These are phyloP conservation scores for Drosophila kepulauana DNA, from an alignment of 1,140 invertebrate genomes.

Conservation along the genomic window DNA sequence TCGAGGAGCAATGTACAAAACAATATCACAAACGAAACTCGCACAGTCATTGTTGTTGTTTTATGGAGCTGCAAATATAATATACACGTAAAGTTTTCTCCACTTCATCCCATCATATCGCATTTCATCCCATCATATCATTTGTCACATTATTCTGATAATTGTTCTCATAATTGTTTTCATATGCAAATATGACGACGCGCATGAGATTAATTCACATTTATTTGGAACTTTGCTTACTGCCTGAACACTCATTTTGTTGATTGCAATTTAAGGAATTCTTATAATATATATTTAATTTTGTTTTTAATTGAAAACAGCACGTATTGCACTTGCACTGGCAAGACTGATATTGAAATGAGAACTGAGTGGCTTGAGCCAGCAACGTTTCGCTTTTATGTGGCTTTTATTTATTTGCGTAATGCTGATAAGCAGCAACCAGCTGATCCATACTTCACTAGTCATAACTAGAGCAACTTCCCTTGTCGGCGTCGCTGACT, in stretches of 20 bases:
- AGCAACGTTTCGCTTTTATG: slow-evolving; percentile 53
- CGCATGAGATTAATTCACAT: neutral
- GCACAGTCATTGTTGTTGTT: neutral
- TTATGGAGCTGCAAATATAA: slow-evolving; percentile 12
- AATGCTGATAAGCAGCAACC: slow-evolving; percentile 59
- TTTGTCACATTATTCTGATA: neutral
- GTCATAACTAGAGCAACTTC: slow-evolving; percentile 25
- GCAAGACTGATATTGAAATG: slow-evolving; percentile 28
- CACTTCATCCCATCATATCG: no score
- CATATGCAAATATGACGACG: neutral
- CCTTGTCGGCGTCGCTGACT: slow-evolving; percentile 50
- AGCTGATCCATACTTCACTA: slow-evolving; percentile 4
- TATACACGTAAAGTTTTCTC: neutral
- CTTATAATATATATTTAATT: neutral
- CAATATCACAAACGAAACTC: slow-evolving; percentile 2
- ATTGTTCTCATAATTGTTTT: neutral
- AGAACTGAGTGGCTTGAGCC: slow-evolving; percentile 34
- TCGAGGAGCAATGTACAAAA: neutral
- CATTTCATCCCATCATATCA: neutral
- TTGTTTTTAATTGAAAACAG: slow-evolving; percentile 10
- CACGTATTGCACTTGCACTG: slow-evolving; percentile 14
- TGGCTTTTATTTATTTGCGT: slow-evolving; percentile 20
- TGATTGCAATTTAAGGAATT: slow-evolving; percentile 4
- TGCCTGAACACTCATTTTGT: slow-evolving; percentile 43
- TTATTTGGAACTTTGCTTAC: slow-evolving; percentile 34